These are phyloP conservation scores for Drosophila nigrodunni DNA, from an alignment of 1,140 invertebrate species.

Conservation along the genomic window DNA sequence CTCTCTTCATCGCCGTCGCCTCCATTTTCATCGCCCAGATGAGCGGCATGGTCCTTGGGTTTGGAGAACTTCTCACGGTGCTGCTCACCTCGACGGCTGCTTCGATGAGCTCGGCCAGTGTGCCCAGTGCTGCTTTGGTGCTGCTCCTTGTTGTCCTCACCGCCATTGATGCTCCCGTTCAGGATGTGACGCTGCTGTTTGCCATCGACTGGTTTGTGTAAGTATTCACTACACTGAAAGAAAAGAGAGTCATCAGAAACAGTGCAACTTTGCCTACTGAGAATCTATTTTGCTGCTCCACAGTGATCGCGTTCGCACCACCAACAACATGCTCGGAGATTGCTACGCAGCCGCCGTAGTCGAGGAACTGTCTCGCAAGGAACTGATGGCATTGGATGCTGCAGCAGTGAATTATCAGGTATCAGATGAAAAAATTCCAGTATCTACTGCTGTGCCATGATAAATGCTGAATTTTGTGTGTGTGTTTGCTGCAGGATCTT, in stretches of 20 bases:
- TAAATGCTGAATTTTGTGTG: neutral
- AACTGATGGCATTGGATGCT: conserved; percentile 90
- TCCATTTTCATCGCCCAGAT: conserved; percentile 97
- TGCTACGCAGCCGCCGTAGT: conserved; percentile 94
- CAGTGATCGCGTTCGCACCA: conserved; percentile 94
- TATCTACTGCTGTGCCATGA: neutral
- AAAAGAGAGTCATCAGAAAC: no score
- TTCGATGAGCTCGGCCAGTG: conserved; percentile 96
- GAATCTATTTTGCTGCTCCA: conserved; percentile 27
- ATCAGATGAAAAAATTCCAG: neutral
- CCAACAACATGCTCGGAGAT: conserved; percentile 95
- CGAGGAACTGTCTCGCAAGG: conserved; percentile 92
- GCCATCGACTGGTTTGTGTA: conserved; percentile 96
- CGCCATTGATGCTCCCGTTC: conserved; percentile 92
- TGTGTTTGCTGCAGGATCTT: conserved; percentile 55
- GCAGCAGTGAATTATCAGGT: conserved; percentile 87
- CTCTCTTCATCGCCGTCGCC: conserved; percentile 94
- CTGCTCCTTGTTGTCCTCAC: conserved; percentile 93
- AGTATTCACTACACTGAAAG: conserved; percentile 84
- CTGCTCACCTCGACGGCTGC: conserved; percentile 95
- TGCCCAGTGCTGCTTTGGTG: conserved; percentile 96
- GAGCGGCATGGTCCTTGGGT: conserved; percentile 91
- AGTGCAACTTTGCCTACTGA: neutral
- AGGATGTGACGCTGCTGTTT: conserved; percentile 93
- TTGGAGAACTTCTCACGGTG: conserved; percentile 92